Conservation (phyloP, 2,113 vertebrate genomes). For the Fregetta grallaria region DNA sequence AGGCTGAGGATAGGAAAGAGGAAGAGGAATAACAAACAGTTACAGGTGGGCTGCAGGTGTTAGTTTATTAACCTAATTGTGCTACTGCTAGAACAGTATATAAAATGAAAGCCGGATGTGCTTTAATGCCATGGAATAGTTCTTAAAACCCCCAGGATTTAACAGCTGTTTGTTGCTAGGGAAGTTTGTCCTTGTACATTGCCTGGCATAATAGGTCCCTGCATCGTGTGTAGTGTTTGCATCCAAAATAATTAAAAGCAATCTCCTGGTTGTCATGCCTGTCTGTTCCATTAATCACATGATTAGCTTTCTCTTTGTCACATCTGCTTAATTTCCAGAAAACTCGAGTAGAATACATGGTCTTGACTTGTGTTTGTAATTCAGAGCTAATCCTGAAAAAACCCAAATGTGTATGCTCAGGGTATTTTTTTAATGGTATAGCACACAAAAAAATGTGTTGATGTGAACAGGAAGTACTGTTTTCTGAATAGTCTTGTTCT, state of each 20-base stretch:
- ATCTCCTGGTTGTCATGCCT: background rate
- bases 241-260: background rate
- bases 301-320: background rate
- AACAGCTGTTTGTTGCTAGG: slow-evolving; percentile 8
- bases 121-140: background rate
- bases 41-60: background rate
- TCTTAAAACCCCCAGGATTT: background rate
- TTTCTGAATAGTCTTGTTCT: background rate
- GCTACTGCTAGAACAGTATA: background rate
- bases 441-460: background rate
- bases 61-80: background rate
- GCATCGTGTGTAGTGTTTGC: background rate
- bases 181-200: background rate
- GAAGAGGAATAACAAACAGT: background rate
- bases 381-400: background rate
- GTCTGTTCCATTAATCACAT: background rate
- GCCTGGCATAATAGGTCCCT: background rate
- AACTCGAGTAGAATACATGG: background rate
- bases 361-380: background rate
- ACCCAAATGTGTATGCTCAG: background rate
- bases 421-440: background rate
- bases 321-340: background rate
- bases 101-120: background rate
- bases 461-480: background rate
- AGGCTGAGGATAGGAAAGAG: background rate